Base-by-base conservation (phyloP, 2,888 invertebrate genomes). In the Apoderus coryli region DNA sequence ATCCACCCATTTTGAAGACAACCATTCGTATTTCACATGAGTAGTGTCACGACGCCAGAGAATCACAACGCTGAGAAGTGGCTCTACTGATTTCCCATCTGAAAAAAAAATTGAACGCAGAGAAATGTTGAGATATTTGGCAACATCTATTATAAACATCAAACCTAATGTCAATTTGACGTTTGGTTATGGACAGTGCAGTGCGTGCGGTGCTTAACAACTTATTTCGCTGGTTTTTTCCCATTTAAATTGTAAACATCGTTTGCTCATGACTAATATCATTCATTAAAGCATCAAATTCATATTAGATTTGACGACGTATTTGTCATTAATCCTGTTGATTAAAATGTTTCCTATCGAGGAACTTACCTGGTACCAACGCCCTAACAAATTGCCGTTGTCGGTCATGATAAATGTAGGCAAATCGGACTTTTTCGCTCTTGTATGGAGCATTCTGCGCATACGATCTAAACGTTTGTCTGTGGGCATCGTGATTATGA, bases 1-100 rank as follows among this genome's bases (percentile, higher is more conserved):
- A 12, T 56, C 57, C 28, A 70, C 67, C 75, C 77, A 77, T 22
- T 74, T 75, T 31, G 69, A 68, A 41, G 75, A 69, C 30, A 88
- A 59, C 89, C 92, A 93, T 56, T 90, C 89, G 56, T 88, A 93
- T 48, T 85, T 85, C 7, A 93, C 62, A 43, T 79, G 77, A n/a
- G 75, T 72, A 6, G 76, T 69, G 50, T 90, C 89, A 22, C 80
- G 70, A 2, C 92, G 70, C 90, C 92, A 93, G 39, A 92, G 71
- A 25, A 92, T 76, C 2, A 88, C 89, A 35, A 92, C 72, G 43
- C 82, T 73, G 36, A 82, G 63, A 24, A 78, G 60, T 27, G 81
- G 71, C 41, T 76, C 78, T 40, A 65, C 54, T n/a, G 59, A 61
- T 47, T 64, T 61, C 2, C 67, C 68, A 39, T 72, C 71, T 48